Base-by-base conservation (phyloP, 2,888 invertebrate species). In the Megamerina dolium region DNA sequence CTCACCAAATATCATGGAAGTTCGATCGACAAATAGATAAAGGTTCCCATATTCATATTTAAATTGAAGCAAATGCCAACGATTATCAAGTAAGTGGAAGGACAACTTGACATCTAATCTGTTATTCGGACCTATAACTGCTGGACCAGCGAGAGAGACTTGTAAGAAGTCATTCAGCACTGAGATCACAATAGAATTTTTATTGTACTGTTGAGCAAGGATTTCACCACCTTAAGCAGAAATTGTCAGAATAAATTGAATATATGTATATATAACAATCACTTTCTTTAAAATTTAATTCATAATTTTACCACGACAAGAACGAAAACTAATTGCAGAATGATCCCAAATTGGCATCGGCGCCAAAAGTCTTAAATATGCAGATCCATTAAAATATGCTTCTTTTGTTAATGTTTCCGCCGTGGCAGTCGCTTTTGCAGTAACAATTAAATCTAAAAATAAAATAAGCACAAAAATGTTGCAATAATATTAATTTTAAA, bases 371-470 rank as follows among this genome's bases (percentile, higher is more conserved):
- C 83, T 78, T 53, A 88, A 76, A 68, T 83, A 86, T 16, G 87
- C 80, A 58, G 84, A 82, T 56, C 86, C 85, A 73, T 89, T 87
- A 73, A 89, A 87, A 70, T 85, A 89, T 34, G 86, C 88, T 73
- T 89, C 89, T 43, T 85, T 80, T 43, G 81, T 58, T 32, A 41
- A 30, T 32, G 42, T 34, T 32, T 37, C 58, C 34, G 55, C 55
- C 16, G 41, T 27, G 14, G 62, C 51, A 48, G 54, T 57, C 51
- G 65, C 67, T 57, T 61, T 58, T 63, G 60, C 48, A 35, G 43
- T 50, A 49, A 49, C 48, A 39, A 55, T 39, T 52, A 53, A 41
- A 44, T 45, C 43, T 42, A 54, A 41, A 42, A n/a, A n/a, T n/a
- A n/a, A n/a, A n/a, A n/a, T n/a, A n/a, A n/a, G n/a, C n/a, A n/a